Evolutionary conservation across 2,113 vertebrate genomes (phyloP).

Genomic region (Antennarius striatus): DNA sequence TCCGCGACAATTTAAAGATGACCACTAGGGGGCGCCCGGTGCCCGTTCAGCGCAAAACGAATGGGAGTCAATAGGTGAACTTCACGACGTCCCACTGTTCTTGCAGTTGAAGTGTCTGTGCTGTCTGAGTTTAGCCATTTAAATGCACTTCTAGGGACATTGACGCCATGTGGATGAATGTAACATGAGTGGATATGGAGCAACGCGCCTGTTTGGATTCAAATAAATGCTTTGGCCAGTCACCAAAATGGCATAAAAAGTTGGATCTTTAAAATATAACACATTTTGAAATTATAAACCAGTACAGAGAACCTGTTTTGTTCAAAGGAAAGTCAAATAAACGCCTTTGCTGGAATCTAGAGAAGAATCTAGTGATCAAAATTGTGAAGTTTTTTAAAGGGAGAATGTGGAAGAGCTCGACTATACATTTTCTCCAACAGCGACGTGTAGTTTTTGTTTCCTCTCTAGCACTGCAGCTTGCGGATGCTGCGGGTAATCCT

Average conservation of each 20-base stretch:
- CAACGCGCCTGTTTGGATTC: neutral
- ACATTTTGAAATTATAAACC: slow-evolving; percentile 3
- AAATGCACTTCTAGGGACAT: neutral
- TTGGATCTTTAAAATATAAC: neutral
- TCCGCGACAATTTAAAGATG: neutral
- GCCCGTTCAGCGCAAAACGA: slow-evolving; percentile 19
- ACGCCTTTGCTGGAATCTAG: slow-evolving; percentile 1
- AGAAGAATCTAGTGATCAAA: slow-evolving; percentile 5
- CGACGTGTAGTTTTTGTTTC: slow-evolving; percentile 8
- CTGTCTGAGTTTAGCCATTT: neutral
- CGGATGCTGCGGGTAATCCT: slow-evolving; percentile 96
- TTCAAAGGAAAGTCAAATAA: slow-evolving; percentile 12
- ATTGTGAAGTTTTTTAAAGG: neutral
- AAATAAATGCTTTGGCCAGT: neutral
- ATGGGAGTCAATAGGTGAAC: neutral
- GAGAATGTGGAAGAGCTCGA: slow-evolving; percentile 7
- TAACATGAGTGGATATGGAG: neutral
- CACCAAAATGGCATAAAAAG: neutral
- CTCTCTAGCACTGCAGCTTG: slow-evolving; percentile 90
- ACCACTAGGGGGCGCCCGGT: slow-evolving; percentile 9
- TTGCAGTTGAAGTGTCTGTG: neutral
- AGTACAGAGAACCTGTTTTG: neutral
- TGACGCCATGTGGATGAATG: neutral
- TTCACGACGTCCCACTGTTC: neutral
- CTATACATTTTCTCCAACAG: slow-evolving; percentile 17